Base-by-base conservation (phyloP, 2,797 vertebrate species). In the Coccyzus lansbergi region DNA sequence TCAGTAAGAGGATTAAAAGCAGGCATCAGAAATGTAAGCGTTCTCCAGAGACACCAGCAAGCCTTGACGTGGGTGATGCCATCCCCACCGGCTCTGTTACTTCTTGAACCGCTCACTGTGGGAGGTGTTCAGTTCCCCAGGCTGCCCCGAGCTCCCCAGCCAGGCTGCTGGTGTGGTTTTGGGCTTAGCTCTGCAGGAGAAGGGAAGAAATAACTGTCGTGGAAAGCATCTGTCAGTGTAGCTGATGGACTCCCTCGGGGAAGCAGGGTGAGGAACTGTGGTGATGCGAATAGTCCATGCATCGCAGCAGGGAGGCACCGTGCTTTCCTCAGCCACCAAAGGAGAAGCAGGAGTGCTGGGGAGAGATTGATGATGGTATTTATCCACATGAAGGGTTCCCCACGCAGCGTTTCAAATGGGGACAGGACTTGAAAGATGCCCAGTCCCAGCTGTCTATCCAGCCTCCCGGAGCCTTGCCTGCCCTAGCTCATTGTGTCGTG, bases 291-390 rank as follows among this genome's bases (percentile, higher is more conserved):
- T 72, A 48, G 15, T 67, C 42, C 1, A 0, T 14, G 56, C 53
- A 4, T 67, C 4, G 1, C 0, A 0, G 12, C 2, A 4, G 34
- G 34, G 25, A 38, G 46, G 51, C 55, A 25, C 48, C 2, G 0
- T 7, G 19, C 64, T 60, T 49, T 28, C 51, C 56, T 46, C 2
- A 25, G 67, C 83, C 91, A 86, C 76, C 56, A 49, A 28, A 75
- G 75, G 68, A 78, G 74, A 40, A 51, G 56, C 16, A 7, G 49
- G 26, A 79, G 36, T 0, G 0, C 56, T 17, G 21, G 14, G 53
- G 13, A n/a, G 77, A 42, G 63, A 44, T 64, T 42, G 25, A 12
- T 34, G 24, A 42, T 19, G 67, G 70, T 34, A 25, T 52, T 90
- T 82, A 60, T 86, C 59, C 3, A 2, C 16, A 0, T 28, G 52